Evolutionary conservation across 2,113 vertebrate genomes (phyloP), one percentile per base, ranked within the genome.

Genomic region (Calonectris borealis): DNA sequence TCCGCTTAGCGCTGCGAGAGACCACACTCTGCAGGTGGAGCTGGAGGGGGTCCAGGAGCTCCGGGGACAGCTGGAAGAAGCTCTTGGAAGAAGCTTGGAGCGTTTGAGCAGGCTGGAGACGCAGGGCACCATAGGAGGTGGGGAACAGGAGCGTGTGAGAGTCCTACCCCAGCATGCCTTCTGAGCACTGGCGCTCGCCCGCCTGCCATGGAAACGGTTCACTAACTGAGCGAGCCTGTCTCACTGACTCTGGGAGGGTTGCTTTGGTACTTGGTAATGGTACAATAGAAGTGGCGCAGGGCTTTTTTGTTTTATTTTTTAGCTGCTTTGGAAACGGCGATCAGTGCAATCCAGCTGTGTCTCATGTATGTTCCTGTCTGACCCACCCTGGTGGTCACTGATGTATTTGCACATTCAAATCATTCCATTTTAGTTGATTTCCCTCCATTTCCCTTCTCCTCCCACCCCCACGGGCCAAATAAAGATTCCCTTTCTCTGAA

Each of bases 1-100:
- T 93, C 75, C 0, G n/a, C 97, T 76, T 98, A 99, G 99, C 48
- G 71, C 98, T 68, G 98, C 98, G 34, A 98, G 98, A 98, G 98
- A 98, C 95, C 97, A 92, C 85, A 94, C 96, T 55, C 98, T 99
- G 86, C 99, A 99, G 97, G 98, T 96, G 78, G 98, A 99, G 96
- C 98, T 99, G 90, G 98, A 99, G 90, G 98, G 98, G 3, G 98
- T 98, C 96, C 99, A 99, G 95, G 98, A 98, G 8, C 98, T 99
- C 32, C 99, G 99, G 9, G 95, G 94, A 57, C 99, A 99, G 92
- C 98, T 99, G 77, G 99, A 99, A 97, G 99, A 99, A 96, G 98
- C 99, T 91, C 99, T 99, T 48, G 96, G 96, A 96, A 99, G 98
- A 98, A 98, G 97, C 84, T 86, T 97, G 95, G 98, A 98, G 94